Evolutionary conservation across 2,888 invertebrate species (phyloP).

Genomic region (Phanerotoma sp.): DNA sequence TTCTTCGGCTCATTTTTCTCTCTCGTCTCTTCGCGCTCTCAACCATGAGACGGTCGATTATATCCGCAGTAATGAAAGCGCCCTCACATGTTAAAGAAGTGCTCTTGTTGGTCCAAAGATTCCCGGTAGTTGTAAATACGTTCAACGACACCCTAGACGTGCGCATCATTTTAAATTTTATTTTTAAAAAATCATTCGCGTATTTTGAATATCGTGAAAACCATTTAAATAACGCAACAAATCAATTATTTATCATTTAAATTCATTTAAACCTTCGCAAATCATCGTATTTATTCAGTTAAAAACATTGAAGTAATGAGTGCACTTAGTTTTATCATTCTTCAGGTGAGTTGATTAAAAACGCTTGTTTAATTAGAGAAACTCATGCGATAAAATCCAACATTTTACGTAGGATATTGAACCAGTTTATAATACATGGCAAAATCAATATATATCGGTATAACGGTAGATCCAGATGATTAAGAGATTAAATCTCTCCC

Average conservation of each 20-base stretch:
- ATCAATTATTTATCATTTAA: neutral
- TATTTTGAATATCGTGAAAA: neutral
- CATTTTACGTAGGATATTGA: conserved; percentile 20
- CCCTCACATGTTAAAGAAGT: conserved; percentile 46
- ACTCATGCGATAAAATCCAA: conserved; percentile 6
- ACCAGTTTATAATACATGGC: conserved; percentile 24
- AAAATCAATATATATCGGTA: conserved; percentile 2
- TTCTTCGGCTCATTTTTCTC: conserved; percentile 7
- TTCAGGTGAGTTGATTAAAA: conserved; percentile 30
- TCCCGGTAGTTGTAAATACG: conserved; percentile 9
- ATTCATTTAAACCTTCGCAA: neutral
- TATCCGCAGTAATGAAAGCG: conserved; percentile 51
- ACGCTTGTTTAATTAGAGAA: neutral
- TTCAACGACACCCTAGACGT: conserved; percentile 11
- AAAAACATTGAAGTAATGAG: conserved; percentile 24
- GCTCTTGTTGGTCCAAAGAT: conserved; percentile 37
- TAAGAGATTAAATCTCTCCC: conserved; percentile 11
- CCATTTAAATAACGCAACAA: neutral
- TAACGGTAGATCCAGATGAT: conserved; percentile 11
- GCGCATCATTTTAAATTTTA: conserved; percentile 16
- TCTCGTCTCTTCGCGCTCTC: conserved; percentile 15
- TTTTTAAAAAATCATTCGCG: neutral
- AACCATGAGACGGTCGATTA: conserved; percentile 43
- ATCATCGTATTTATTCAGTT: neutral
- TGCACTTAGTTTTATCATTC: conserved; percentile 25